phyloP scores from a whole-genome alignment of 2,113 vertebrate genomes.

The Campylorhamphus procurvoides region DNA sequence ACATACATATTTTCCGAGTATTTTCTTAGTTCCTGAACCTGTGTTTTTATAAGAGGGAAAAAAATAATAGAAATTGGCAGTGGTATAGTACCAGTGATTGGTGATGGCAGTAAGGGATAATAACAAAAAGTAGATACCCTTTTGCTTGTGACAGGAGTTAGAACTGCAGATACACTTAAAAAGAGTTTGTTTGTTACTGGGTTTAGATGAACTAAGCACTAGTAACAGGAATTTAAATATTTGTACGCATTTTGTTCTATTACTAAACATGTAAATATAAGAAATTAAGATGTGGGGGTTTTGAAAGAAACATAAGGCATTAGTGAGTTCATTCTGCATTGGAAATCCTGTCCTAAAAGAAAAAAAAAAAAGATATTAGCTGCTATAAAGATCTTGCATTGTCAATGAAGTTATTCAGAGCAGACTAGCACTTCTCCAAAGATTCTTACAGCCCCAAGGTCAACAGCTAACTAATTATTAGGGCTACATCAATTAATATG shows the following conservation, averaged over 20 bases:
- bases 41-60: background rate
- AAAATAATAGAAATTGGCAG: background rate
- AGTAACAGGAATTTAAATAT: background rate
- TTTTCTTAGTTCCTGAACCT: background rate
- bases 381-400: background rate
- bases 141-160: background rate
- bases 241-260: background rate
- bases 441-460: background rate
- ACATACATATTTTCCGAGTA: rapidly evolving
- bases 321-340: background rate
- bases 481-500: background rate
- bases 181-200: background rate
- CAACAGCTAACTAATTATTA: background rate
- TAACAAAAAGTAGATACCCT: background rate
- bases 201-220: background rate
- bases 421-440: background rate
- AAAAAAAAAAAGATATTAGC: background rate
- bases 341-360: background rate
- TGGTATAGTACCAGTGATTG: rapidly evolving
- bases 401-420: background rate
- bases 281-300: background rate
- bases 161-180: background rate
- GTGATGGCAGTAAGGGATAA: background rate
- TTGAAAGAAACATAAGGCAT: background rate
- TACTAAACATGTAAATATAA: background rate